phyloP scores from a whole-genome alignment of 2,113 vertebrate species.

The Aviceda subcristata region DNA sequence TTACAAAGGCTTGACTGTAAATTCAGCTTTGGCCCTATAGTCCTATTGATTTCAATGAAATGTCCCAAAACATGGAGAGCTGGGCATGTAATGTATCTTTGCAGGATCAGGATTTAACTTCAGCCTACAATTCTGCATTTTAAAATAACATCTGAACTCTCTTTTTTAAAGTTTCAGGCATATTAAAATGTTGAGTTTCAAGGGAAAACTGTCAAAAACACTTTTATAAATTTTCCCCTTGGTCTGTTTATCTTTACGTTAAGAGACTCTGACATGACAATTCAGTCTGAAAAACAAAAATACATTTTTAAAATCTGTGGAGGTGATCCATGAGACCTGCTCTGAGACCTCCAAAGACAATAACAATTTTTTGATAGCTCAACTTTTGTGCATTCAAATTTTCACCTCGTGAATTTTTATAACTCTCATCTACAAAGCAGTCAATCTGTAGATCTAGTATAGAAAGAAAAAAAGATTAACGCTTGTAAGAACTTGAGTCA shows the following conservation, averaged over 20 bases:
- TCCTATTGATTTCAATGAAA: not conserved
- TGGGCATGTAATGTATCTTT: not conserved
- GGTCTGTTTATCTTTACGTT: not conserved
- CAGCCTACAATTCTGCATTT: not conserved
- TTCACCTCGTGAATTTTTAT: not conserved
- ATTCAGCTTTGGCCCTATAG: not conserved
- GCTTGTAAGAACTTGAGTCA: not conserved
- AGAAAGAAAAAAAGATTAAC: not conserved
- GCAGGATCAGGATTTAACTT: not conserved
- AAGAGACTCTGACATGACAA: not conserved
- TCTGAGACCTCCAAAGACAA: not conserved
- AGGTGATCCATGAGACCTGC: not conserved
- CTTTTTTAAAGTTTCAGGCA: not conserved
- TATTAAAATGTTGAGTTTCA: not conserved
- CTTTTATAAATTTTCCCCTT: not conserved
- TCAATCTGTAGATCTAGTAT: not conserved
- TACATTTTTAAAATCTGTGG: not conserved
- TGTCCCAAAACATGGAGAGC: not conserved
- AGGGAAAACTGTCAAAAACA: not conserved
- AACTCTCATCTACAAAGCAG: not conserved
- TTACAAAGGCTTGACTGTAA: not conserved
- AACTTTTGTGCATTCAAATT: not conserved
- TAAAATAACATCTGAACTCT: not conserved
- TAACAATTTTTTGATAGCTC: not conserved
- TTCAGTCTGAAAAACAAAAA: not conserved